These are phyloP conservation scores for Oreochromis tanganicae DNA, from an alignment of 2,113 vertebrate species.

Conservation along the genomic window DNA sequence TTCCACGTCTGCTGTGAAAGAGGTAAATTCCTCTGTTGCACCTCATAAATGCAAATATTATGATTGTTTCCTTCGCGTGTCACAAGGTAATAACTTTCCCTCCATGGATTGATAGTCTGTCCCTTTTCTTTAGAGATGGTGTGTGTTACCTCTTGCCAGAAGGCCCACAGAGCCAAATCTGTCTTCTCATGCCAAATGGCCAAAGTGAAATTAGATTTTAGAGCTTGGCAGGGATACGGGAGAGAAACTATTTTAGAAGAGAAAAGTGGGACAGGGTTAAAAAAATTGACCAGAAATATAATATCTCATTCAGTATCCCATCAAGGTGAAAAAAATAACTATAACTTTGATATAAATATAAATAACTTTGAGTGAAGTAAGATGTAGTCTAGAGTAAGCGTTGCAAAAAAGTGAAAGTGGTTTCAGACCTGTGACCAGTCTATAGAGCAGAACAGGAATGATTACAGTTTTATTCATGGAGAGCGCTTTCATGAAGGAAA, in stretches of 20 bases:
- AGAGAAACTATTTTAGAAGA: slow-evolving; percentile 37
- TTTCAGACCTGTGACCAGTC: neutral
- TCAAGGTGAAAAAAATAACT: slow-evolving; percentile 3
- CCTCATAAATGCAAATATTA: neutral
- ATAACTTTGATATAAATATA: neutral
- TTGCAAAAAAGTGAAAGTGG: neutral
- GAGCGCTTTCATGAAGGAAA: neutral
- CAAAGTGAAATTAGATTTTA: slow-evolving; percentile 44
- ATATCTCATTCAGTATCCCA: neutral
- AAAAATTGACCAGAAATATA: slow-evolving; percentile 16
- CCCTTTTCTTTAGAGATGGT: slow-evolving; percentile 21
- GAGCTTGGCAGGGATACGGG: neutral
- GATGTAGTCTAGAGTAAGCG: neutral
- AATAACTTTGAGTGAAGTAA: neutral
- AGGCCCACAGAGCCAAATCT: slow-evolving; percentile 20
- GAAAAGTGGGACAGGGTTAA: slow-evolving; percentile 29
- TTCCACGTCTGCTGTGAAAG: neutral
- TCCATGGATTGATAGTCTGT: slow-evolving; percentile 18
- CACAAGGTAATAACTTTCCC: slow-evolving; percentile 9
- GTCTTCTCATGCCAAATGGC: slow-evolving; percentile 44
- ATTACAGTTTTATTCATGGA: neutral
- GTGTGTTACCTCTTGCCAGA: slow-evolving; percentile 20
- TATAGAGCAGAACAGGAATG: neutral
- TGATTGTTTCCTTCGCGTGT: slow-evolving; percentile 3
- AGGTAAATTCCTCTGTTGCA: neutral